Evolutionary conservation across 2,888 invertebrate genomes (phyloP).

Genomic region (Xylota sylvarum): DNA sequence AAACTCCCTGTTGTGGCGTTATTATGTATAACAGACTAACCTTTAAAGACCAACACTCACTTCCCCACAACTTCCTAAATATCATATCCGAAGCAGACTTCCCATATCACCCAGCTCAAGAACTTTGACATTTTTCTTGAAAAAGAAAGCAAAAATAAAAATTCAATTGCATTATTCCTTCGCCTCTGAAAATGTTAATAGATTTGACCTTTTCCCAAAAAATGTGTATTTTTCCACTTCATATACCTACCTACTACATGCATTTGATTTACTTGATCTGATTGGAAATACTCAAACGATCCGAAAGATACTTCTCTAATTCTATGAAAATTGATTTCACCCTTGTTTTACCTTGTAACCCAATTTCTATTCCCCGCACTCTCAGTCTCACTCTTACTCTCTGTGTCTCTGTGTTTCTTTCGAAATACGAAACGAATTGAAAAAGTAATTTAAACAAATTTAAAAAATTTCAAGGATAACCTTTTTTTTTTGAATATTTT

Average conservation of each 20-base stretch:
- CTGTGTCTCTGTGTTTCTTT: not conserved
- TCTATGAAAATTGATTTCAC: not conserved
- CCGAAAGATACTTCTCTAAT: not conserved
- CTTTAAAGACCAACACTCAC: too few species aligned
- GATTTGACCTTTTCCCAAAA: conserved; percentile 12
- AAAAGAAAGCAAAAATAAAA: too few species aligned
- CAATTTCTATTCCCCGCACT: conserved; percentile 1
- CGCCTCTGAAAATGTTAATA: not conserved
- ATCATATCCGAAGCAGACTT: too few species aligned
- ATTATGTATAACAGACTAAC: too few species aligned
- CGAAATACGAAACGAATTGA: not conserved
- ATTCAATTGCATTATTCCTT: not conserved
- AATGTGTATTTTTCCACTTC: not conserved
- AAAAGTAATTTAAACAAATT: conserved; percentile 5
- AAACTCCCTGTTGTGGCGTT: too few species aligned
- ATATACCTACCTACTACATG: not conserved
- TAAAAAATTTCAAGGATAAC: conserved; percentile 27
- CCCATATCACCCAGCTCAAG: not conserved
- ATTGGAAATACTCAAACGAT: not conserved
- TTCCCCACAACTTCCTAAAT: too few species aligned
- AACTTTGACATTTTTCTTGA: not conserved
- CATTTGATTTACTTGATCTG: not conserved
- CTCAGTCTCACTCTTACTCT: not conserved
- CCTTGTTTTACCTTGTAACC: conserved; percentile 8
- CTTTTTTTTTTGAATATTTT: not conserved